Evolutionary conservation across 2,888 invertebrate species (phyloP).

Genomic region (Lasioglossum marginatum): DNA sequence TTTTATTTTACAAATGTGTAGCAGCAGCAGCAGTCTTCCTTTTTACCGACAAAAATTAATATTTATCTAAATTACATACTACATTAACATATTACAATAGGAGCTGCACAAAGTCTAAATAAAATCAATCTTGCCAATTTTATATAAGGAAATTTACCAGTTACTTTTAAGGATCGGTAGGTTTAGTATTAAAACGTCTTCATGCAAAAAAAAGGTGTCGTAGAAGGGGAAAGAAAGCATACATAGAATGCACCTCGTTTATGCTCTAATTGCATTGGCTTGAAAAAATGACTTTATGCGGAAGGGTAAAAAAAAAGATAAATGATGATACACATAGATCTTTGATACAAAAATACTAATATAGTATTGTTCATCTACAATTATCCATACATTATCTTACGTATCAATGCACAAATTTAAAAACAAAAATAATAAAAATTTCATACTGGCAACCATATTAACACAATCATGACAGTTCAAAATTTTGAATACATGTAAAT

Average conservation of each 20-base stretch:
- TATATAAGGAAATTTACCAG: too few species aligned
- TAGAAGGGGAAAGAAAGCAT: too few species aligned
- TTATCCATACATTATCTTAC: conserved; percentile 13
- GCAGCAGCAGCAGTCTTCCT: too few species aligned
- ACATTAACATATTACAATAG: too few species aligned
- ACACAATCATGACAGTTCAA: conserved; percentile 10
- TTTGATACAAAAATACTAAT: conserved; percentile 47
- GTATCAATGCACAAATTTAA: conserved; percentile 38
- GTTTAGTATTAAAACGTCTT: too few species aligned
- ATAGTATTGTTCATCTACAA: conserved; percentile 38
- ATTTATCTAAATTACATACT: too few species aligned
- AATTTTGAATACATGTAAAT: conserved; percentile 22
- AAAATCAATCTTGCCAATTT: too few species aligned
- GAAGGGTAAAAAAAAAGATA: conserved; percentile 18
- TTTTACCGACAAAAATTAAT: too few species aligned
- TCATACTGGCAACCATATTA: conserved; percentile 21
- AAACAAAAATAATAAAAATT: conserved; percentile 29
- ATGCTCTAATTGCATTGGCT: background rate
- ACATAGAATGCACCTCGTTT: conserved; percentile 17
- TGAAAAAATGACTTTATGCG: background rate
- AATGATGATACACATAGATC: conserved; percentile 26
- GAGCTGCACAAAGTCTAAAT: too few species aligned
- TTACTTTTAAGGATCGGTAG: too few species aligned
- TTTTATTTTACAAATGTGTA: too few species aligned
- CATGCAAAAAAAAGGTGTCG: too few species aligned